These are phyloP conservation scores for Podarcis muralis DNA, from an alignment of 2,113 vertebrate species.

Conservation along the genomic window DNA sequence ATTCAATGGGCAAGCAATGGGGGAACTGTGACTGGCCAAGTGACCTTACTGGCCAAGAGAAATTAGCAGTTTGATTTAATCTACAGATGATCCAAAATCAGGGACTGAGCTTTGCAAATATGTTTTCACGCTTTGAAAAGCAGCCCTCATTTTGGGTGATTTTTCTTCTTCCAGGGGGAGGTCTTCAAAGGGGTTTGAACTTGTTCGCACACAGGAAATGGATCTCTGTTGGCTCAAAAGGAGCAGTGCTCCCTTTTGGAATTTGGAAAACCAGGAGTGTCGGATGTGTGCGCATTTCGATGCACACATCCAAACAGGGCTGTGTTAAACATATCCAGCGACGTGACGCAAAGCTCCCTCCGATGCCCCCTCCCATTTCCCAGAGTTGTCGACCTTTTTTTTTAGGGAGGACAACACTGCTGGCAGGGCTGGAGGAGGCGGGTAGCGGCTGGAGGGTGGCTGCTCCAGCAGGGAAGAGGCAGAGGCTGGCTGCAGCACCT, in stretches of 20 bases:
- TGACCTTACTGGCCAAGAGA: neutral
- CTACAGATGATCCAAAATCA: neutral
- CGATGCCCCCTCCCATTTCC: too few relatives aligned
- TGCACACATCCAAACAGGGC: too few relatives aligned
- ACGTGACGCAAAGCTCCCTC: too few relatives aligned
- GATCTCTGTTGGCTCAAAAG: neutral
- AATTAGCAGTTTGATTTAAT: neutral
- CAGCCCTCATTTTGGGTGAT: too few relatives aligned
- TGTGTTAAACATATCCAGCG: too few relatives aligned
- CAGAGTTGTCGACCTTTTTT: too few relatives aligned
- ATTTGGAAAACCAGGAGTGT: too few relatives aligned
- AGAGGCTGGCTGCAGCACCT: fast-evolving
- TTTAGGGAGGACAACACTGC: too few relatives aligned
- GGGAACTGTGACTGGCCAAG: neutral
- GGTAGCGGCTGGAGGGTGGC: too few relatives aligned
- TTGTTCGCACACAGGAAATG: neutral
- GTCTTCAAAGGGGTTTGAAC: too few relatives aligned
- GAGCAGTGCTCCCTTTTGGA: neutral
- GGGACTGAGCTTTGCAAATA: neutral
- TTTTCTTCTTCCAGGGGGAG: neutral
- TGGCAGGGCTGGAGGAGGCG: too few relatives aligned
- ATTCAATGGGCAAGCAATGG: neutral
- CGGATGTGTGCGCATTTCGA: too few relatives aligned
- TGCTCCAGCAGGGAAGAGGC: fast-evolving
- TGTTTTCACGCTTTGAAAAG: neutral